Percentiles rank a stretch among this genome's conserved stretches.
These are phyloP conservation scores for Xiphorhynchus elegans DNA, from an alignment of 2,113 vertebrate species.

Conservation along the genomic window DNA sequence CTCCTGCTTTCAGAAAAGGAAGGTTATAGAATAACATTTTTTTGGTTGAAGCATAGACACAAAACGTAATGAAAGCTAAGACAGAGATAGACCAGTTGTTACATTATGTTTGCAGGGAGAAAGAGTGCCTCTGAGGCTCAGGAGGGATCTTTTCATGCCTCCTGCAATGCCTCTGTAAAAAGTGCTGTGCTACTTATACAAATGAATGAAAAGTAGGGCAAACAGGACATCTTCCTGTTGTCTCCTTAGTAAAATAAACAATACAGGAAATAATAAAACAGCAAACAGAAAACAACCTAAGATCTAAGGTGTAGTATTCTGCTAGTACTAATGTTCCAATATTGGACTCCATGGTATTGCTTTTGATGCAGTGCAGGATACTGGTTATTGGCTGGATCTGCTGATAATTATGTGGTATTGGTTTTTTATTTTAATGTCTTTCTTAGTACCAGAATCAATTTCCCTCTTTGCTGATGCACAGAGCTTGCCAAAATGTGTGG, in stretches of 20 bases:
- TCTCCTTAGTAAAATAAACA: background rate
- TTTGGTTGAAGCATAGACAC: background rate
- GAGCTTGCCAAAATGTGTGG: background rate
- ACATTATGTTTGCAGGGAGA: background rate
- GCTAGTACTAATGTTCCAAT: background rate
- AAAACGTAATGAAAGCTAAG: background rate
- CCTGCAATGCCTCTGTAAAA: background rate
- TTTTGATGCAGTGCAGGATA: background rate
- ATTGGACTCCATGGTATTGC: background rate
- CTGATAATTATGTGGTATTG: background rate
- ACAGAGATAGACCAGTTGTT: background rate
- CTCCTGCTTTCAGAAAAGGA: background rate
- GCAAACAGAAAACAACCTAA: background rate
- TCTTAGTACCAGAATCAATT: background rate
- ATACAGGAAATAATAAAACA: background rate
- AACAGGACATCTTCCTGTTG: background rate
- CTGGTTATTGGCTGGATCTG: background rate
- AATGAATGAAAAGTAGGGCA: background rate
- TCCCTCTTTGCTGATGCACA: background rate
- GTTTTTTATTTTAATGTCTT: constrained; percentile 5
- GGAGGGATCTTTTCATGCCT: background rate
- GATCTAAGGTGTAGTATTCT: background rate
- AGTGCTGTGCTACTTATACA: background rate
- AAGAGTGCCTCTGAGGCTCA: background rate
- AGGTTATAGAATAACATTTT: background rate